phyloP scores from a whole-genome alignment of 2,797 vertebrate species.

The Apogon talboti region DNA sequence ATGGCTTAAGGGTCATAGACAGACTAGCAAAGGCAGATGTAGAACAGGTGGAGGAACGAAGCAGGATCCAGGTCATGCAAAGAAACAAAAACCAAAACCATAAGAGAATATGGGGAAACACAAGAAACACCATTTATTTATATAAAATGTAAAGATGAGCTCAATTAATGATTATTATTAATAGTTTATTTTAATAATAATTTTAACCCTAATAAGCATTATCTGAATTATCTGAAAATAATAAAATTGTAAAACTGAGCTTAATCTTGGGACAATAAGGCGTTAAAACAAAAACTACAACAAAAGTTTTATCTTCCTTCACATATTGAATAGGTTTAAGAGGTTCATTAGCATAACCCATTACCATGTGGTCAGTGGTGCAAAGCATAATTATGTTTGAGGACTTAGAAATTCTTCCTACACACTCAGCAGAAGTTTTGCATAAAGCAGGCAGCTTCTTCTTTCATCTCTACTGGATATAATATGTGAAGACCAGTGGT shows the following conservation, averaged over 20 bases:
- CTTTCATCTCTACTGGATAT: not conserved
- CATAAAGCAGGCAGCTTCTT: too few species aligned
- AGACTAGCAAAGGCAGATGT: too few species aligned
- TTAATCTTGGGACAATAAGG: not conserved
- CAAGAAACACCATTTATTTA: too few species aligned
- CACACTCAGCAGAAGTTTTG: slow-evolving; percentile 2
- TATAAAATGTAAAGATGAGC: not conserved
- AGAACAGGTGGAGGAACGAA: too few species aligned
- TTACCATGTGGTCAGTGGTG: not conserved
- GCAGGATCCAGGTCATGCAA: too few species aligned
- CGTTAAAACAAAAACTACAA: not conserved
- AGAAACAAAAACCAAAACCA: too few species aligned
- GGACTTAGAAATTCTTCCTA: not conserved
- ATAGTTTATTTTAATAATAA: too few species aligned
- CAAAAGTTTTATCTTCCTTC: not conserved
- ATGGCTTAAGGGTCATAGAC: too few species aligned
- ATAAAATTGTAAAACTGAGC: too few species aligned
- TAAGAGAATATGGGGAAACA: too few species aligned
- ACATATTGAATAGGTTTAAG: not conserved
- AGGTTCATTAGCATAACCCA: not conserved
- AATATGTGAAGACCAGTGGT: not conserved
- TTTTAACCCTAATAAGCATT: not conserved
- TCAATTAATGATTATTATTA: not conserved
- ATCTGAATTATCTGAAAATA: not conserved
- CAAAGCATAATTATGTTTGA: not conserved